phyloP scores from a whole-genome alignment of 2,113 vertebrate species.

The Marmota monax region DNA sequence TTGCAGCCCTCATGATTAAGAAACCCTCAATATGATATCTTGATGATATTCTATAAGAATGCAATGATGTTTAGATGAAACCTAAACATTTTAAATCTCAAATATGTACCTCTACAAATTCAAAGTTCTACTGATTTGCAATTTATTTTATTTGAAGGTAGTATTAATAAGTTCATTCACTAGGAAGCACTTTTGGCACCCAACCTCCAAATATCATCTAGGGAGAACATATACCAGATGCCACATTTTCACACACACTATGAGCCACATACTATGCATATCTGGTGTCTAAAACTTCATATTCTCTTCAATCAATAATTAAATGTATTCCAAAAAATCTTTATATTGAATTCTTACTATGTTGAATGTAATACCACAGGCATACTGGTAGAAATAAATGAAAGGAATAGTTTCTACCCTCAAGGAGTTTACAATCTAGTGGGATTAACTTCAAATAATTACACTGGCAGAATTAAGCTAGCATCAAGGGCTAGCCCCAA shows the following conservation, averaged over 20 bases:
- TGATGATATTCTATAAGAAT: not conserved
- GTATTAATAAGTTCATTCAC: not conserved
- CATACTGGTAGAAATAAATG: not conserved
- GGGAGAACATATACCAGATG: not conserved
- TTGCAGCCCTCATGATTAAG: not conserved
- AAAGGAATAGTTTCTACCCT: constrained; percentile 1
- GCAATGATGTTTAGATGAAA: not conserved
- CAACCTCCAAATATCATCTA: not conserved
- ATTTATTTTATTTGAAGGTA: constrained; percentile 24
- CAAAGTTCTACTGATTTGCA: not conserved
- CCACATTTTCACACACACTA: not conserved
- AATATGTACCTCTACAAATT: not conserved
- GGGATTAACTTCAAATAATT: constrained; percentile 20
- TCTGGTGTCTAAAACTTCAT: not conserved
- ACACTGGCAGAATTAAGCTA: not conserved
- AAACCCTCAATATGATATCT: not conserved
- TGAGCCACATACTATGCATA: not conserved
- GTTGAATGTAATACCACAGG: not conserved
- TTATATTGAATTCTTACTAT: not conserved
- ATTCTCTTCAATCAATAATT: constrained; percentile 21
- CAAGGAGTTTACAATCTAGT: not conserved
- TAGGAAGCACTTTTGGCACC: not conserved
- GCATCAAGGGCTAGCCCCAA: not conserved
- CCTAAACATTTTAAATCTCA: not conserved
- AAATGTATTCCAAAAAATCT: not conserved